Evolutionary conservation across 2,797 vertebrate species (phyloP).

Genomic region (Pteronotus mesoamericanus): DNA sequence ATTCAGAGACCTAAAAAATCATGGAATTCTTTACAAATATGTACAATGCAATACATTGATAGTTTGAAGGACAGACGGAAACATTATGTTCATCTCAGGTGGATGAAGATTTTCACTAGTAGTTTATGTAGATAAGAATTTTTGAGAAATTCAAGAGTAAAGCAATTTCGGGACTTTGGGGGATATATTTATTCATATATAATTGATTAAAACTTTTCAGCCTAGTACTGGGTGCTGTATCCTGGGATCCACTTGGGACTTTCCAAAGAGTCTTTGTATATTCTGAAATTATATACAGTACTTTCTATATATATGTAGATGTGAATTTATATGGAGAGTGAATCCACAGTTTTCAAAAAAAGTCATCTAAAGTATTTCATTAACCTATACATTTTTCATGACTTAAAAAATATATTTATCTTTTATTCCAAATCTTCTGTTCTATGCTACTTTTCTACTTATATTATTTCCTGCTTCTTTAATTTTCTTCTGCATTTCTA

Average conservation of each 20-base stretch:
- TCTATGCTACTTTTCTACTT: background rate
- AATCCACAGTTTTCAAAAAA: background rate
- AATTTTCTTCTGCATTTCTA: background rate
- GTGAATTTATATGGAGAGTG: background rate
- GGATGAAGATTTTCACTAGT: background rate
- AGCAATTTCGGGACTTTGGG: background rate
- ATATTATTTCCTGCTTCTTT: background rate
- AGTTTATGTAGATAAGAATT: background rate
- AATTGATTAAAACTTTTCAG: background rate
- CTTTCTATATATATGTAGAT: background rate
- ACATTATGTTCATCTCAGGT: background rate
- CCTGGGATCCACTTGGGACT: background rate
- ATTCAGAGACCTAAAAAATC: background rate
- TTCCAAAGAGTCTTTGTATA: background rate
- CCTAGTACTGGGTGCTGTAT: background rate
- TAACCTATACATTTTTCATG: background rate
- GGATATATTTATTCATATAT: background rate
- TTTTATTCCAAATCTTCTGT: background rate
- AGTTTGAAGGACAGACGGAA: background rate
- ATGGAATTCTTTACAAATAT: background rate
- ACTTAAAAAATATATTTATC: background rate
- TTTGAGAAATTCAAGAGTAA: background rate
- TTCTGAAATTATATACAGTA: background rate
- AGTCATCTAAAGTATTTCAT: conserved; percentile 11
- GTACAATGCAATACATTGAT: accelerated